Evolutionary conservation across 2,888 invertebrate genomes (phyloP).

Genomic region (Neelides folsomi): DNA sequence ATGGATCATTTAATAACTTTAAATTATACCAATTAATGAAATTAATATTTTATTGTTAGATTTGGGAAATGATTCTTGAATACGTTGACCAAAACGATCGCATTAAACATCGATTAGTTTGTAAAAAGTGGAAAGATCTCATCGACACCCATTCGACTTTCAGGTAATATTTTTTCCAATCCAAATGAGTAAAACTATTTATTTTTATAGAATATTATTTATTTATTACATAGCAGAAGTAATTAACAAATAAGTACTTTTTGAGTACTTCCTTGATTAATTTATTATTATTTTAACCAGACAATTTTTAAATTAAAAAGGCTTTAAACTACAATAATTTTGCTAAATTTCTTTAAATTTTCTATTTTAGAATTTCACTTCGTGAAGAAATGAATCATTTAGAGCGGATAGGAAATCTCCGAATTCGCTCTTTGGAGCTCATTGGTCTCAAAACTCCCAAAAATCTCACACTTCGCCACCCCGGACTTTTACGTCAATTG

Average conservation of each 20-base stretch:
- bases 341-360: background rate
- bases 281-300: too few relatives aligned
- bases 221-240: too few relatives aligned
- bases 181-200: too few relatives aligned
- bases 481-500: constrained; percentile 10
- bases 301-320: background rate
- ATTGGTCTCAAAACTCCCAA: constrained; percentile 1
- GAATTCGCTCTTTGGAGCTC: constrained; percentile 8
- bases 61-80: constrained; percentile 21
- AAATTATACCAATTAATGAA: too few relatives aligned
- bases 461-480: constrained; percentile 3
- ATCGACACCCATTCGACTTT: constrained; percentile 19
- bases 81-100: constrained; percentile 17
- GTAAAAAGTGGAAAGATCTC: constrained; percentile 21
- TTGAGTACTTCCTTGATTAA: too few relatives aligned
- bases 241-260: too few relatives aligned
- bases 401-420: background rate
- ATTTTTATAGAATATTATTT: too few relatives aligned
- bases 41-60: constrained; percentile 14
- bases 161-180: constrained; percentile 3
- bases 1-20: too few relatives aligned
- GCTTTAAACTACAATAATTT: background rate
- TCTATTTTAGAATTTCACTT: constrained; percentile 3
- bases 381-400: constrained; percentile 2
- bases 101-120: constrained; percentile 14